phyloP scores from a whole-genome alignment of 2,797 vertebrate species.

The Poeciliopsis gracilis region DNA sequence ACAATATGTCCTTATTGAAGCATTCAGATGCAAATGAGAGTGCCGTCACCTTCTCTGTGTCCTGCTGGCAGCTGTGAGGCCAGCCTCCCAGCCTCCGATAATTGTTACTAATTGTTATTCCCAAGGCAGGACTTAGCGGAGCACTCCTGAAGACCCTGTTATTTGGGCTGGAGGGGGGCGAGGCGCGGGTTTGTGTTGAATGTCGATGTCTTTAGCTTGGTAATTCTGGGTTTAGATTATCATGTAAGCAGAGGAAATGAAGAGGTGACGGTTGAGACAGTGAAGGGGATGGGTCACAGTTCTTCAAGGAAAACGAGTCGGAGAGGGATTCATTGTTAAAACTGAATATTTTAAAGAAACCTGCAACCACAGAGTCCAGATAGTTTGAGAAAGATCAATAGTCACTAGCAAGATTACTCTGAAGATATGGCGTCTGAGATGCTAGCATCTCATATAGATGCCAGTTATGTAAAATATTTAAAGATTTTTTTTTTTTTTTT shows the following conservation, averaged over 20 bases:
- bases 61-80: constrained; percentile 72
- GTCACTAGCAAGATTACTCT: neutral
- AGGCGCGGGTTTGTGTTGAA: constrained; percentile 14
- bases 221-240: constrained; percentile 1
- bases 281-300: neutral
- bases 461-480: neutral
- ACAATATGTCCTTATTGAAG: constrained; percentile 75
- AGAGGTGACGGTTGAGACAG: neutral
- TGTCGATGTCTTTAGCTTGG: constrained; percentile 23
- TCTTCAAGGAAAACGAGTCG: neutral
- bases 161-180: constrained; percentile 33
- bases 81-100: constrained; percentile 68
- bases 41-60: constrained; percentile 59
- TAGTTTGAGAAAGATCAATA: neutral
- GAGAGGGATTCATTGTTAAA: neutral
- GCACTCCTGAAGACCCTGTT: constrained; percentile 51
- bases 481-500: neutral
- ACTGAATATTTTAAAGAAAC: neutral
- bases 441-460: neutral
- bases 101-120: constrained; percentile 77
- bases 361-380: neutral
- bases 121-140: constrained; percentile 59
- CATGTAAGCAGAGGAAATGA: constrained; percentile 24
- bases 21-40: constrained; percentile 78
- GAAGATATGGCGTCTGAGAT: neutral